Percentiles rank a stretch among this genome's conserved stretches.
phyloP scores from a whole-genome alignment of 2,797 vertebrate species.

The Cynopterus sphinx region DNA sequence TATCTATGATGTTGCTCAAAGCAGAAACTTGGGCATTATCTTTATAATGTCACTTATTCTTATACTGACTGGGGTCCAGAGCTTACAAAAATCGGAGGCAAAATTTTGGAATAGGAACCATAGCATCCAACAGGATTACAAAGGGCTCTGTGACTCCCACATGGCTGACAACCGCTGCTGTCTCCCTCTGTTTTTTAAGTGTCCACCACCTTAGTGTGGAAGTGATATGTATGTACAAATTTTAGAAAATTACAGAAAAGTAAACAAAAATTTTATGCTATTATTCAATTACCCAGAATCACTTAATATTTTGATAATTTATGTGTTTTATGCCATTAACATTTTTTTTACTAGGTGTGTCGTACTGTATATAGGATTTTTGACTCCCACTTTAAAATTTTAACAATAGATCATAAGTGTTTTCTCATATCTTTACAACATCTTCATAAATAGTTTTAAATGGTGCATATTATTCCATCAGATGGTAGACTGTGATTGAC shows the following conservation, averaged over 20 bases:
- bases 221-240: neutral
- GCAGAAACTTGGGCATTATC: neutral
- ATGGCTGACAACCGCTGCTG: neutral
- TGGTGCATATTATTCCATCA: neutral
- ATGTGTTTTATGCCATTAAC: neutral
- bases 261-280: neutral
- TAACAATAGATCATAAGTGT: neutral
- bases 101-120: neutral
- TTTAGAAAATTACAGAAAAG: neutral
- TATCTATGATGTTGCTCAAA: neutral
- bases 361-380: neutral
- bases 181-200: neutral
- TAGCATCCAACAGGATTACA: neutral
- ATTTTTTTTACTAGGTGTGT: neutral
- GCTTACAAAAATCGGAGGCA: neutral
- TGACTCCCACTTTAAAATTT: neutral
- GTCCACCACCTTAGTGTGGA: neutral
- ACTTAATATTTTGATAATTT: constrained; percentile 19
- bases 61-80: neutral
- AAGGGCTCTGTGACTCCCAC: neutral
- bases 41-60: neutral
- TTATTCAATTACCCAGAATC: neutral
- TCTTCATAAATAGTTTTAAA: constrained; percentile 4
- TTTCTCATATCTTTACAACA: neutral
- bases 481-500: neutral